These are phyloP conservation scores for Euplagia quadripunctaria DNA, from an alignment of 2,888 invertebrate genomes.

Conservation along the genomic window DNA sequence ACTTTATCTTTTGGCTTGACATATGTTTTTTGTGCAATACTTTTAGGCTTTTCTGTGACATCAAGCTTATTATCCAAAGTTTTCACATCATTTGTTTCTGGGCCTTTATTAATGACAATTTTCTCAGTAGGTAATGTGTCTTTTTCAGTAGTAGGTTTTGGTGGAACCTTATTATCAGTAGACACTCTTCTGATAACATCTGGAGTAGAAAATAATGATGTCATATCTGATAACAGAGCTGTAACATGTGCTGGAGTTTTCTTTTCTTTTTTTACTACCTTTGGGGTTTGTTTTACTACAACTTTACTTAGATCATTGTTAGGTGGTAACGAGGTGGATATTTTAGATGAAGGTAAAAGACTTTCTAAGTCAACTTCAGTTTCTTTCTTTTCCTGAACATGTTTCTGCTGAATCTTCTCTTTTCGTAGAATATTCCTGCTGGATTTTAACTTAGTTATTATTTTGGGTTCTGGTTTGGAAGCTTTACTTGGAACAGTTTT, in stretches of 20 bases:
- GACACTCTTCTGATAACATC: constrained; percentile 92
- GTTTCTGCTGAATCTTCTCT: constrained; percentile 73
- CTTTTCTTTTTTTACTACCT: constrained; percentile 81
- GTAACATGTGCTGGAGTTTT: constrained; percentile 89
- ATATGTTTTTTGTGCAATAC: constrained; percentile 62
- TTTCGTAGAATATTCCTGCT: constrained; percentile 68
- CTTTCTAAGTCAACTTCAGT: constrained; percentile 66
- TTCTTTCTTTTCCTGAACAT: constrained; percentile 66
- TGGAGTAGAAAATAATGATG: constrained; percentile 92
- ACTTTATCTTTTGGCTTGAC: constrained; percentile 65
- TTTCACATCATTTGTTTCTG: constrained; percentile 52
- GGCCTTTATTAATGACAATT: constrained; percentile 48
- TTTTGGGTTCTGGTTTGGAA: constrained; percentile 70
- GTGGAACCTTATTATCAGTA: constrained; percentile 80
- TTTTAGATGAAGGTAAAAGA: constrained; percentile 61
- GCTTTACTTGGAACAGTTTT: constrained; percentile 66
- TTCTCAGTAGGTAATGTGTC: constrained; percentile 66
- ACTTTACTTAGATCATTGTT: constrained; percentile 72
- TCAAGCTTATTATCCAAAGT: constrained; percentile 50
- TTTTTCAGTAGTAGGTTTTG: constrained; percentile 79
- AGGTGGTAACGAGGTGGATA: constrained; percentile 50
- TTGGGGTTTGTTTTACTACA: constrained; percentile 76
- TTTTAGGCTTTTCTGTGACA: constrained; percentile 59
- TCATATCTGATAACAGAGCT: constrained; percentile 87
- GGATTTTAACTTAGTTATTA: constrained; percentile 68